Percentiles rank a stretch among this genome's conserved stretches.
Evolutionary conservation across 2,113 vertebrate genomes (phyloP).

Genomic region (Trogon melanurus): DNA sequence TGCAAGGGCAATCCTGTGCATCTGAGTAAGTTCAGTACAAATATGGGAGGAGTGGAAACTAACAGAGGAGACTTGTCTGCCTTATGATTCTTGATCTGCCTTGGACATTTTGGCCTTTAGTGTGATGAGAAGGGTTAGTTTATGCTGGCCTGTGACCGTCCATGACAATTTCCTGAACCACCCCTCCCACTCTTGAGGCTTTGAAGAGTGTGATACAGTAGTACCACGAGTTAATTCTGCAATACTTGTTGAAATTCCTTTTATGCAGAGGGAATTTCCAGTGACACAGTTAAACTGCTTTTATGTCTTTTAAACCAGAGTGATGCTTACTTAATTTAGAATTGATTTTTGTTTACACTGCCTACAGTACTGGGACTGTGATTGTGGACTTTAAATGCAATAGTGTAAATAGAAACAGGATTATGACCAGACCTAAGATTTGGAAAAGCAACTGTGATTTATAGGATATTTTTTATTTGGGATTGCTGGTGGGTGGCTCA

Average conservation of each 20-base stretch:
- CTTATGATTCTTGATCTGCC: background rate
- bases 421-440: background rate
- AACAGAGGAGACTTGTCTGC: background rate
- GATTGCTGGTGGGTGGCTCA: background rate
- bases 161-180: conserved; percentile 36
- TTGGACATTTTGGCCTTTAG: background rate
- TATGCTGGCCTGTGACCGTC: background rate
- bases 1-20: background rate
- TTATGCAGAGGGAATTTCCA: conserved; percentile 30
- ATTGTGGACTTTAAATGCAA: background rate
- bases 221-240: background rate
- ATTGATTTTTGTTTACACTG: background rate
- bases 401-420: background rate
- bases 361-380: background rate
- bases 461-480: background rate
- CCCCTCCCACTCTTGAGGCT: background rate
- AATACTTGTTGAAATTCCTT: background rate
- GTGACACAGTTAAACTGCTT: background rate
- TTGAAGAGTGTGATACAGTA: background rate
- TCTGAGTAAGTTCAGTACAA: background rate
- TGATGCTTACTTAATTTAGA: conserved; percentile 3
- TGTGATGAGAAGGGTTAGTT: background rate
- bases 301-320: background rate
- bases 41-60: background rate
- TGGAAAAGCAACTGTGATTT: background rate